A percentile compares a stretch with the other conserved stretches of the same genome.
Conservation (phyloP, 1,140 invertebrate species). For the Achroia grisella region DNA sequence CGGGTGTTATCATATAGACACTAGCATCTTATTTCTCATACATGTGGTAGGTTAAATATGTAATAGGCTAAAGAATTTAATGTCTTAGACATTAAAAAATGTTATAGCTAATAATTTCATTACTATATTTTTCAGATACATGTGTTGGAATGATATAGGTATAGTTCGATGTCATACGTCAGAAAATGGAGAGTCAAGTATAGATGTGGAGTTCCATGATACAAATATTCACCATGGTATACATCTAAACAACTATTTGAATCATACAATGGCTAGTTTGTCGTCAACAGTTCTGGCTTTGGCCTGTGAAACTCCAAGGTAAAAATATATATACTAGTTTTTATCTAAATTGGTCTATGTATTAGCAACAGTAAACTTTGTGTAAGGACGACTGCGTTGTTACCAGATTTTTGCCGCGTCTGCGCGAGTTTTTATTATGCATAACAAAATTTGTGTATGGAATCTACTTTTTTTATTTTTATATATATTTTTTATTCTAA, state of each 20-base stretch:
- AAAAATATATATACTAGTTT: neutral
- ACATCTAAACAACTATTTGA: slow-evolving; percentile 88
- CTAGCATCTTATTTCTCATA: too few relatives aligned
- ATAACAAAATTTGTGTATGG: neutral
- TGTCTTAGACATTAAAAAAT: too few relatives aligned
- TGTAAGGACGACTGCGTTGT: neutral
- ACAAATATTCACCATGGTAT: slow-evolving; percentile 91
- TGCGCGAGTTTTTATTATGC: too few relatives aligned
- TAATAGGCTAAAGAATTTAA: too few relatives aligned
- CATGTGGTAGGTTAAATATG: too few relatives aligned
- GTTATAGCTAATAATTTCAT: too few relatives aligned
- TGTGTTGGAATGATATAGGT: slow-evolving; percentile 92
- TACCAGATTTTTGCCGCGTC: neutral
- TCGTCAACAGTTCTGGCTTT: slow-evolving; percentile 86
- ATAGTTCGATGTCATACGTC: slow-evolving; percentile 84
- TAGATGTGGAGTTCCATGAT: slow-evolving; percentile 97
- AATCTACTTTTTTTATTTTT: neutral
- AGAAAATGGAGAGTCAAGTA: slow-evolving; percentile 81
- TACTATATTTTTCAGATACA: slow-evolving; percentile 65
- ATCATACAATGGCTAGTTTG: slow-evolving; percentile 87
- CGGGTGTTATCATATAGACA: too few relatives aligned
- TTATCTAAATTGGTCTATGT: too few relatives aligned
- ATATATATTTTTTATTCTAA: too few relatives aligned
- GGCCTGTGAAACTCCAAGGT: slow-evolving; percentile 79
- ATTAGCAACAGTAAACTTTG: too few relatives aligned